Percentiles rank a stretch among this genome's conserved stretches.
Conservation (phyloP, 2,888 invertebrate genomes). For the Euproctis similis region DNA sequence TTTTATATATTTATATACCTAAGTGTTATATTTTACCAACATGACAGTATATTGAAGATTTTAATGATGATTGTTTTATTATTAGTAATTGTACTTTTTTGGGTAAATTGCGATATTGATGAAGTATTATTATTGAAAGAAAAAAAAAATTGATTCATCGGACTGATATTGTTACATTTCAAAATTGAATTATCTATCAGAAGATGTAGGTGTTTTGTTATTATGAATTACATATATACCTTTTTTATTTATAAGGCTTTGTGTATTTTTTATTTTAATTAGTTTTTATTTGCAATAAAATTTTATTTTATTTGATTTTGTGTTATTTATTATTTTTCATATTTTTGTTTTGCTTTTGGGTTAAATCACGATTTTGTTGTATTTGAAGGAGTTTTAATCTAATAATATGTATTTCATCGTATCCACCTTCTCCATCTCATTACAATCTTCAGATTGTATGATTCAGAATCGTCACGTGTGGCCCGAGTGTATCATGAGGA, state of each 20-base stretch:
- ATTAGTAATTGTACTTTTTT: conserved; percentile 3
- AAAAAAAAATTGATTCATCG: conserved; percentile 20
- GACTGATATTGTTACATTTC: conserved; percentile 23
- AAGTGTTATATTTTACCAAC: conserved; percentile 31
- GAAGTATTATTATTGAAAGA: background rate
- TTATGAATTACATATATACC: too few species aligned
- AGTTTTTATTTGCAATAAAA: conserved; percentile 32
- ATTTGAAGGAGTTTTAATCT: too few species aligned
- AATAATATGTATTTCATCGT: too few species aligned
- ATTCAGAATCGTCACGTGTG: too few species aligned
- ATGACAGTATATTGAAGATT: conserved; percentile 35
- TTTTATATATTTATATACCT: too few species aligned
- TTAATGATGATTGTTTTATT: conserved; percentile 11
- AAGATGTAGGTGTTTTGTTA: conserved; percentile 12
- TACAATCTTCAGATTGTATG: too few species aligned
- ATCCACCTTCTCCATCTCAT: too few species aligned
- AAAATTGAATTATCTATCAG: conserved; percentile 12
- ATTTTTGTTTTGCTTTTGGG: background rate
- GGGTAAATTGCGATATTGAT: conserved; percentile 10
- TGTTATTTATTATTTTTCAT: conserved; percentile 20
- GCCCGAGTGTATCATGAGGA: too few species aligned
- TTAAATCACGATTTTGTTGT: too few species aligned
- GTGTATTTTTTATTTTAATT: conserved; percentile 39
- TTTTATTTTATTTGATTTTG: conserved; percentile 28
- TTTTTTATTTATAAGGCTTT: conserved; percentile 24